Conservation (phyloP, 2,113 vertebrate genomes). For the Phyllostomus hastatus region DNA sequence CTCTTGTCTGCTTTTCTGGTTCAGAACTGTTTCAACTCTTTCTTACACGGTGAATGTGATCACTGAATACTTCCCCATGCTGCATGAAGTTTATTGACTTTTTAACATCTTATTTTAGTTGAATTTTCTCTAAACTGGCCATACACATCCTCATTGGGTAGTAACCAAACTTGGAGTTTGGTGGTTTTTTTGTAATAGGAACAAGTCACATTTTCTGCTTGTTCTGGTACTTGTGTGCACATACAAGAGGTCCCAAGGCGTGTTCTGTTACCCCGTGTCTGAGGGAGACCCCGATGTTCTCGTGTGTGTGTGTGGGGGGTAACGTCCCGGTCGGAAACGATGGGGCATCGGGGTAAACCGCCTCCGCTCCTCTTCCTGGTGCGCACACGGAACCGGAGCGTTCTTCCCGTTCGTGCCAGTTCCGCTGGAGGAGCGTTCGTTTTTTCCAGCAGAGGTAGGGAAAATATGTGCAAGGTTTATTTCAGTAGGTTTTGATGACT, state of each 20-base stretch:
- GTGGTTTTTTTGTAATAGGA: too few relatives aligned
- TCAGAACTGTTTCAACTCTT: background rate
- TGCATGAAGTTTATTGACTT: background rate
- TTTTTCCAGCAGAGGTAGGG: background rate
- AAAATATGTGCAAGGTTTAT: fast-evolving
- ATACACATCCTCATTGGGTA: background rate
- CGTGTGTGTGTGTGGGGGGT: background rate
- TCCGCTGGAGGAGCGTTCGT: background rate
- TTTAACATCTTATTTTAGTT: background rate
- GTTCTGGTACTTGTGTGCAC: background rate
- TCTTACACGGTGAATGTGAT: background rate
- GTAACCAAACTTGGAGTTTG: background rate
- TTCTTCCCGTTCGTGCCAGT: too few relatives aligned
- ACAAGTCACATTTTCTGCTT: background rate
- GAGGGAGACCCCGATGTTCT: background rate
- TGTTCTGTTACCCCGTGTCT: background rate
- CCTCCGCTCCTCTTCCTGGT: background rate
- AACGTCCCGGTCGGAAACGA: background rate
- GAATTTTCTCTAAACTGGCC: background rate
- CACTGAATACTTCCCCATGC: background rate
- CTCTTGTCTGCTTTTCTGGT: background rate
- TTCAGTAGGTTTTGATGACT: background rate
- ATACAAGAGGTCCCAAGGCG: background rate
- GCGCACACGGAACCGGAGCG: too few relatives aligned
- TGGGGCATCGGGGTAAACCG: background rate